Percentiles rank a stretch among this genome's conserved stretches.
Conservation (phyloP, 2,113 vertebrate genomes). For the Tautogolabrus adspersus region DNA sequence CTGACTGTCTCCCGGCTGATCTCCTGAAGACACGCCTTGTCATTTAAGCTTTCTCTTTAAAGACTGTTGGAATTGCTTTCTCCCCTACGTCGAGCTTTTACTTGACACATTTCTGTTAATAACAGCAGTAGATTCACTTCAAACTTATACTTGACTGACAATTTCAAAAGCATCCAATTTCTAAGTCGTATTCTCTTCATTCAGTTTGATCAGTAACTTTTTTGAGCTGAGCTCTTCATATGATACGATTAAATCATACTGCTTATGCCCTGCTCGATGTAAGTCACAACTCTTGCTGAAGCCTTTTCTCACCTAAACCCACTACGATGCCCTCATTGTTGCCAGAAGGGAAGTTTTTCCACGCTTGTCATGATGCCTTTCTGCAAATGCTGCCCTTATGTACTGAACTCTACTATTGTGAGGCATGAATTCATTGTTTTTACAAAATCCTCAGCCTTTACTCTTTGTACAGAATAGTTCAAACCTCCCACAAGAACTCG, state of each 20-base stretch:
- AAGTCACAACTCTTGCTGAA: constrained; percentile 30
- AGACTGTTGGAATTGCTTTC: constrained; percentile 36
- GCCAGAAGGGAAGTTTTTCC: constrained; percentile 54
- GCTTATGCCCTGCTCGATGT: constrained; percentile 3
- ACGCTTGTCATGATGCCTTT: constrained; percentile 18
- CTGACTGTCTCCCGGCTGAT: constrained; percentile 32
- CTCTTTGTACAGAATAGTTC: constrained; percentile 36
- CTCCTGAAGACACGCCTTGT: constrained; percentile 39
- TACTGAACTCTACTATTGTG: constrained; percentile 36
- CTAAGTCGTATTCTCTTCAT: too few relatives aligned
- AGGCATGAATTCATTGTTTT: constrained; percentile 37
- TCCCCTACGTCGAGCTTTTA: constrained; percentile 19
- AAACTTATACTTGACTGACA: too few relatives aligned
- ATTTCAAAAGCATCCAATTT: too few relatives aligned
- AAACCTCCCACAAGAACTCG: constrained; percentile 32
- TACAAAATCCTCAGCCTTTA: constrained; percentile 37
- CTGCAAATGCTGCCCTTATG: constrained; percentile 39
- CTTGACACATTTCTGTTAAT: too few relatives aligned
- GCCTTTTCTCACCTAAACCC: constrained; percentile 14
- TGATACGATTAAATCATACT: constrained; percentile 41
- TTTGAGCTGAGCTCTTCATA: constrained; percentile 27
- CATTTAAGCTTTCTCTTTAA: constrained; percentile 43
- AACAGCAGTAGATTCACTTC: too few relatives aligned
- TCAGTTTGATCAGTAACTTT: constrained; percentile 3
- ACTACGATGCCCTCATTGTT: constrained; percentile 44